Base-by-base conservation (phyloP, 1,140 invertebrate species). In the Cotesia typhae region DNA sequence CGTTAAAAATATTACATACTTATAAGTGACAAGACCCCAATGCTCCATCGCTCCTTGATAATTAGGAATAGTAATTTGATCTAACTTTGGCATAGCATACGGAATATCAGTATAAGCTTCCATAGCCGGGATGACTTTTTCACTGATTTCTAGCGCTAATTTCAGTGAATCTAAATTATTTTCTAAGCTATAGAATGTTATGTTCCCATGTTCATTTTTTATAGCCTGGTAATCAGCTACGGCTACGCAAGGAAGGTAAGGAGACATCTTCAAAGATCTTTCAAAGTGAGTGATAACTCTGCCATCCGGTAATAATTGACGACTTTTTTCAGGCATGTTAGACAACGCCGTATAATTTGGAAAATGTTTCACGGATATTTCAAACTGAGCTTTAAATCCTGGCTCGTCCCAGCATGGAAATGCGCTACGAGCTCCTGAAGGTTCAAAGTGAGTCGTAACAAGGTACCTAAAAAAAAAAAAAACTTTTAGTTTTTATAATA, bases 381-480 rank as follows among this genome's bases (percentile, higher is more conserved):
- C 86, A 82, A 96, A 97, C 10, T 89, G 92, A 0, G 96, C 94
- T 83, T 98, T 98, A 79, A 95, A 89, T 4, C 88, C 89, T 0
- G 96, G 96, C 81, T 98, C 96, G 82, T 98, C 96, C 82, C 97
- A 96, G 85, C 95, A 97, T 0, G 96, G 96, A 84, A 98, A 97
- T 3, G 94, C 94, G 70, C 91, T 88, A 51, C 96, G 88, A 0
- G 96, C 96, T 74, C 94, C 91, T 1, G 92, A 94, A 0, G 95
- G 90, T 81, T 98, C 93, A 79, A 98, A 96, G 80, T 98, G 96
- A 0, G 95, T 96, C 0, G 92, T 88, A 0, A 93, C 92, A 14
- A 97, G 79, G 89, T 93, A 95, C 82, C 94, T 95, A 47, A 74
- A 41, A 81, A 83, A 76, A 74, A 76, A 61, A 35, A 20, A 28